These are phyloP conservation scores for Mobula birostris DNA, from an alignment of 2,113 vertebrate species.

Conservation along the genomic window DNA sequence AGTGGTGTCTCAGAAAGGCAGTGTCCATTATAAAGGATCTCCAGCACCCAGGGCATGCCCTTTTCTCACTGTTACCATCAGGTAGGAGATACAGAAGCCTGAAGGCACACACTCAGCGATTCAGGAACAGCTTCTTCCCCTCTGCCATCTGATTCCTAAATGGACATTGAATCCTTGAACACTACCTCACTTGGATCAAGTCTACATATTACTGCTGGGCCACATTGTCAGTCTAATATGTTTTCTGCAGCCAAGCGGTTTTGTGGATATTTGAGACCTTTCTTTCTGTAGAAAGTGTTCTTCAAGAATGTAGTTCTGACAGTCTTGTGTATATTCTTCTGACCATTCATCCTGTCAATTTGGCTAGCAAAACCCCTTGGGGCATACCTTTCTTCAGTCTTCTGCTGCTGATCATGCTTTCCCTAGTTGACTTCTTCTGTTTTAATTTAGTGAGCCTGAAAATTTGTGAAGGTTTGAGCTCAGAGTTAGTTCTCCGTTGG, in stretches of 20 bases:
- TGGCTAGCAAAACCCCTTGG: background rate
- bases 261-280: slow-evolving; percentile 6
- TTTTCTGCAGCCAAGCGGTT: background rate
- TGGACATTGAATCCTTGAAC: no score
- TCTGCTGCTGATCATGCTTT: background rate
- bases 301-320: background rate
- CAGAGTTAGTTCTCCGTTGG: background rate
- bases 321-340: background rate
- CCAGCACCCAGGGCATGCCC: no score
- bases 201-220: background rate
- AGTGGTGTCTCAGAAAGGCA: no score
- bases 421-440: slow-evolving; percentile 13
- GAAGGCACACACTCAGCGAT: no score
- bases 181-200: background rate
- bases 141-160: no score
- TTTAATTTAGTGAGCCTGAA: background rate
- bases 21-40: no score
- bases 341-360: background rate
- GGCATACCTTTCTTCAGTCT: background rate
- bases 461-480: background rate
- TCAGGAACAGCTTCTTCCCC: no score
- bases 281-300: background rate
- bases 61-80: no score
- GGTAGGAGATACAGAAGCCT: no score
- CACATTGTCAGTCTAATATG: background rate